These are phyloP conservation scores for Lucilia sericata DNA, from an alignment of 1,140 invertebrate genomes.

Conservation along the genomic window DNA sequence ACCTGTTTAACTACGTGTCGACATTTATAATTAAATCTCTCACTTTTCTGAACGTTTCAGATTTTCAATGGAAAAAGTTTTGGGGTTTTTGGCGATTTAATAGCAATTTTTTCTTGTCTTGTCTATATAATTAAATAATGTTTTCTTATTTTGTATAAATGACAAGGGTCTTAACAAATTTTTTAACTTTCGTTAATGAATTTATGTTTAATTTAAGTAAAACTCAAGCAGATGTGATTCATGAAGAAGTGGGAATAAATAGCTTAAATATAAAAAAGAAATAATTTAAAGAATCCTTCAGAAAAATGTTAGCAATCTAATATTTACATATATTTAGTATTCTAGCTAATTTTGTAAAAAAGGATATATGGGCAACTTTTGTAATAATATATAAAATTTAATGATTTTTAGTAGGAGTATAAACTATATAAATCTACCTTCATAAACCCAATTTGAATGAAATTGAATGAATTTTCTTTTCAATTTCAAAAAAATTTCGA, in stretches of 20 bases:
- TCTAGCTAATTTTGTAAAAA: too few relatives aligned
- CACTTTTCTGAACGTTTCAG: neutral
- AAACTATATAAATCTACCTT: too few relatives aligned
- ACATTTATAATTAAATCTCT: slow-evolving; percentile 26
- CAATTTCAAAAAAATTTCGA: too few relatives aligned
- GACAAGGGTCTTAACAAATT: slow-evolving; percentile 3
- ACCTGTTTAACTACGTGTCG: slow-evolving; percentile 25
- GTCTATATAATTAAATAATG: neutral
- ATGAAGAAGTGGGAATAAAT: neutral
- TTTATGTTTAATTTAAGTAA: slow-evolving; percentile 14
- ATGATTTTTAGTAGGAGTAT: too few relatives aligned
- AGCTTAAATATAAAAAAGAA: neutral
- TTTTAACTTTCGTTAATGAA: neutral
- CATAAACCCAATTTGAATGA: too few relatives aligned
- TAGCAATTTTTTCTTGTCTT: neutral
- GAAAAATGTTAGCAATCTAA: too few relatives aligned
- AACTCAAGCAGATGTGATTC: neutral
- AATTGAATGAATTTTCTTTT: too few relatives aligned
- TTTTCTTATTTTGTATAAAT: slow-evolving; percentile 1
- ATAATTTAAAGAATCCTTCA: neutral
- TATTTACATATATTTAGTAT: too few relatives aligned
- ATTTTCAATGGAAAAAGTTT: neutral
- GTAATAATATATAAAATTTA: too few relatives aligned
- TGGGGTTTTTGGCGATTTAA: neutral
- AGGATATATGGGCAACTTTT: too few relatives aligned